Evolutionary conservation across 2,797 vertebrate species (phyloP).

Genomic region (Darevskia mixta): DNA sequence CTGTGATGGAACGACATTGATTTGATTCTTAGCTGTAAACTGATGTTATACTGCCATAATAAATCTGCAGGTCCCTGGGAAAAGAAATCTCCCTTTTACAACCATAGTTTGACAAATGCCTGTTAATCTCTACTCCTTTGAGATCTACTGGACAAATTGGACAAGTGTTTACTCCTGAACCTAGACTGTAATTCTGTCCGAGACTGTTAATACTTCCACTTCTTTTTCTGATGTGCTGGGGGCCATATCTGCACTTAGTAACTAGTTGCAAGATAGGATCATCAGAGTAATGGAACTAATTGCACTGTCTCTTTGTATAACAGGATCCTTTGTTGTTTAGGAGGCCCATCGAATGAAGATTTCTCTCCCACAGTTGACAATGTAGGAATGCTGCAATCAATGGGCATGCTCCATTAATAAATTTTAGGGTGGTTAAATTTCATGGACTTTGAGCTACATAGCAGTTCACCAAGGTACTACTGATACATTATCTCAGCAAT

Average conservation of each 20-base stretch:
- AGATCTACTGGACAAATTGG: conserved; percentile 22
- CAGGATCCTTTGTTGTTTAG: not conserved
- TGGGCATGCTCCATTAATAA: not conserved
- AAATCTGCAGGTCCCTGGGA: conserved; percentile 1
- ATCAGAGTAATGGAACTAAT: not conserved
- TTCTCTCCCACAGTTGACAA: not conserved
- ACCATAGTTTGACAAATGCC: conserved; percentile 8
- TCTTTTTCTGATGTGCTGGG: not conserved
- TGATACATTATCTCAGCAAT: not conserved
- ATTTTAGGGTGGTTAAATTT: not conserved
- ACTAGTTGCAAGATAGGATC: conserved; percentile 2
- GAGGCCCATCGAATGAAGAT: not conserved
- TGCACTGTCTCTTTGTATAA: not conserved
- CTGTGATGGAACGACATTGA: conserved; percentile 13
- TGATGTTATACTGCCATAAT: conserved; percentile 20
- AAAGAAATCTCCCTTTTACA: conserved; percentile 4
- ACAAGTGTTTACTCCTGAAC: conserved; percentile 9
- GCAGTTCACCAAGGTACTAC: not conserved
- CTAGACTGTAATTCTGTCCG: not conserved
- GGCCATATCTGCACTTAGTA: not conserved
- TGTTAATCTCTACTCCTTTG: conserved; percentile 15
- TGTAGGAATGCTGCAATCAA: not conserved
- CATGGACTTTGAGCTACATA: not conserved
- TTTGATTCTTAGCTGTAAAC: conserved; percentile 27
- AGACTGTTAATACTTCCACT: not conserved